phyloP scores from a whole-genome alignment of 2,797 vertebrate genomes.

The Tenualosa ilisha region DNA sequence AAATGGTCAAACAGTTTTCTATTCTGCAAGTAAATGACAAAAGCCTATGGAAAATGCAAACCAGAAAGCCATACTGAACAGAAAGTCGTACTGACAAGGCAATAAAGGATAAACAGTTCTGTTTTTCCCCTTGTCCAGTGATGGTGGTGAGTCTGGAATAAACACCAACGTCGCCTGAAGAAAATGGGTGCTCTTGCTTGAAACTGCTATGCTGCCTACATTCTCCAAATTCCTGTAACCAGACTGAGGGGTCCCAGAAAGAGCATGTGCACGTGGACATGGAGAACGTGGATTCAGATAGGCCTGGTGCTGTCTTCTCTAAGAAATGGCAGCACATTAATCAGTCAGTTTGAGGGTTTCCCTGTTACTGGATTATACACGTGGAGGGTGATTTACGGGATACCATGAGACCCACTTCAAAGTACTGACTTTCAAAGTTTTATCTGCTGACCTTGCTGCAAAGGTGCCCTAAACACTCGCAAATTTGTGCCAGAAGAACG shows the following conservation, averaged over 20 bases:
- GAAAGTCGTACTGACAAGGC: not conserved
- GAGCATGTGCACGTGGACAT: not conserved
- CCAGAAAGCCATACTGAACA: not conserved
- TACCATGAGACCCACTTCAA: not conserved
- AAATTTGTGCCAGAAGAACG: not conserved
- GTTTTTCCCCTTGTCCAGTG: not conserved
- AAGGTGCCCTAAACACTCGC: not conserved
- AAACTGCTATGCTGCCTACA: constrained; percentile 43
- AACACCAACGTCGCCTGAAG: not conserved
- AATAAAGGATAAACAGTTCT: not conserved
- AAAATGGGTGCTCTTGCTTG: constrained; percentile 2
- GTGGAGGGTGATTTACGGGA: not conserved
- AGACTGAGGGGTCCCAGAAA: constrained; percentile 3
- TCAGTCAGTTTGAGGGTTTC: not conserved
- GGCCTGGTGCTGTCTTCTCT: too few relatives aligned
- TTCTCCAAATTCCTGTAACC: constrained; percentile 62
- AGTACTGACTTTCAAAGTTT: not conserved
- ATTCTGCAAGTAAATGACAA: not conserved
- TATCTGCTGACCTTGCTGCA: not conserved
- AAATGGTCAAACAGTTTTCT: not conserved
- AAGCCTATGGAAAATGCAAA: not conserved
- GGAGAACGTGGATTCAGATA: too few relatives aligned
- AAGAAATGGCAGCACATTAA: too few relatives aligned
- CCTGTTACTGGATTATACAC: not conserved
- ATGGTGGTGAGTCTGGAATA: not conserved